phyloP scores from a whole-genome alignment of 2,797 vertebrate genomes.

The Lagodon rhomboides region DNA sequence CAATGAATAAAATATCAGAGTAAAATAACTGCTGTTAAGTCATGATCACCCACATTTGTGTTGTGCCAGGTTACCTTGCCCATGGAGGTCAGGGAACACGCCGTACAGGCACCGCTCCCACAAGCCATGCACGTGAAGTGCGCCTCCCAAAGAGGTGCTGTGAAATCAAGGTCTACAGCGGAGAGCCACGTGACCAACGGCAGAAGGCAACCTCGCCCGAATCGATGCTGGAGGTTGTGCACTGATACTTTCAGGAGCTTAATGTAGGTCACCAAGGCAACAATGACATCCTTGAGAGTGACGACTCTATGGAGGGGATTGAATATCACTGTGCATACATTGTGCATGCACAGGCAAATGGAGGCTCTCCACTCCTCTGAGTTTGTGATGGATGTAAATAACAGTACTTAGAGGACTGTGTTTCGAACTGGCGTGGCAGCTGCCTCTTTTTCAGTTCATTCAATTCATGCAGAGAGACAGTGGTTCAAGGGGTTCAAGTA shows the following conservation, averaged over 20 bases:
- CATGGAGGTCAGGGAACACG: conserved; percentile 29
- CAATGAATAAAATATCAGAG: conserved; percentile 37
- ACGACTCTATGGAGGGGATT: conserved; percentile 2
- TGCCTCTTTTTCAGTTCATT: background rate
- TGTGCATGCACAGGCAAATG: background rate
- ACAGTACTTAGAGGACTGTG: background rate
- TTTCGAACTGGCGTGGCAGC: background rate
- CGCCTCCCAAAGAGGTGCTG: conserved; percentile 4
- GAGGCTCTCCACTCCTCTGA: background rate
- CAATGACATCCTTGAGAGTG: conserved; percentile 32
- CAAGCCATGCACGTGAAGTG: conserved; percentile 7
- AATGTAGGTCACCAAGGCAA: conserved; percentile 25
- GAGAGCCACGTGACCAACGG: conserved; percentile 21
- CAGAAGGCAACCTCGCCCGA: conserved; percentile 9
- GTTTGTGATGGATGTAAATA: conserved; percentile 13
- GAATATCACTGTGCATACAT: background rate
- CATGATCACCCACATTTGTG: conserved; percentile 34
- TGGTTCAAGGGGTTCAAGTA: background rate
- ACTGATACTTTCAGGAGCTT: background rate
- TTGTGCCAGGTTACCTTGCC: conserved; percentile 22
- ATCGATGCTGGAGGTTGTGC: conserved; percentile 14
- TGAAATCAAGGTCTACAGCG: conserved; percentile 32
- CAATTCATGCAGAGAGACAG: background rate
- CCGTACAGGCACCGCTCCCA: conserved; percentile 7
- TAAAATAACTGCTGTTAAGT: conserved; percentile 25